phyloP scores from a whole-genome alignment of 2,797 vertebrate genomes.

The Sparidentex hasta region DNA sequence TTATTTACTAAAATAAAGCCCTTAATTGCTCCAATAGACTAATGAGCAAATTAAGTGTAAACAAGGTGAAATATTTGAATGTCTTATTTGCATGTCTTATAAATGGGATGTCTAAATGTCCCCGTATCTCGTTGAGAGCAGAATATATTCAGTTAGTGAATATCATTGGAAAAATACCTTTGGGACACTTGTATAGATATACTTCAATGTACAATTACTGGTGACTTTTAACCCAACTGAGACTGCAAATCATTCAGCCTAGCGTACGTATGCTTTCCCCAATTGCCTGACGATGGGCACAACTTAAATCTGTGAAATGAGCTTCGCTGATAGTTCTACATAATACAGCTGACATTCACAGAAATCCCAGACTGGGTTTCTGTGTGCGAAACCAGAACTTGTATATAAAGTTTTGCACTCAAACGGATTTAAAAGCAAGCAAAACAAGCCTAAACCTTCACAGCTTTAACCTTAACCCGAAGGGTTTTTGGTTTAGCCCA shows the following conservation, averaged over 20 bases:
- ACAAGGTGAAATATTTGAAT: neutral
- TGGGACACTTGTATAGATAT: neutral
- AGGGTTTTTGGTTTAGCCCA: constrained; percentile 26
- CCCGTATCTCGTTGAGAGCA: neutral
- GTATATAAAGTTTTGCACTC: constrained; percentile 11
- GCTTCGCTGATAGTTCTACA: neutral
- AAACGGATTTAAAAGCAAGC: constrained; percentile 5
- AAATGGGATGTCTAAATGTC: neutral
- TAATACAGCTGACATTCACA: neutral
- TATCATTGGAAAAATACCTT: neutral
- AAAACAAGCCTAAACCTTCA: constrained; percentile 21
- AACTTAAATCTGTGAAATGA: neutral
- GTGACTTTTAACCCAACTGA: neutral
- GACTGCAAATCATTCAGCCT: neutral
- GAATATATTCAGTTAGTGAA: neutral
- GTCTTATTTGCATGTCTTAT: neutral
- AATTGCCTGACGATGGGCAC: neutral
- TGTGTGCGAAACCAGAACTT: neutral
- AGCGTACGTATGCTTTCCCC: neutral
- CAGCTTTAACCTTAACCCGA: constrained; percentile 10
- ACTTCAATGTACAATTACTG: neutral
- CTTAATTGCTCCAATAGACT: neutral
- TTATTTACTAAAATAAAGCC: constrained; percentile 4
- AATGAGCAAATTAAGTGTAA: constrained; percentile 15
- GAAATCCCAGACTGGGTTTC: neutral